Evolutionary conservation across 1,140 invertebrate species (phyloP).

Genomic region (Ridgeia piscesae): DNA sequence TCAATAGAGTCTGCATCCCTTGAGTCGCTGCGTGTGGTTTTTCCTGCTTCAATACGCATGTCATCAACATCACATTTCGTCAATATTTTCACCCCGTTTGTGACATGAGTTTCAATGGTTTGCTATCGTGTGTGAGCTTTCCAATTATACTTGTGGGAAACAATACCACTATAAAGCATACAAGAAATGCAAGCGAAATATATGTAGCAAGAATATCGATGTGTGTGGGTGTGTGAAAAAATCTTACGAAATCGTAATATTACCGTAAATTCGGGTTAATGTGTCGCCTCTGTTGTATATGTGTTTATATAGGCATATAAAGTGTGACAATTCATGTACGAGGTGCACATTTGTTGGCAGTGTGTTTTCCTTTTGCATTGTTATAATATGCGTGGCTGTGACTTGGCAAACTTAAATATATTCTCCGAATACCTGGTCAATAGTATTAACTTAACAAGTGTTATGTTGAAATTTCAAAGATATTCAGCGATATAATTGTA

Average conservation of each 20-base stretch:
- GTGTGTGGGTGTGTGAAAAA: not conserved
- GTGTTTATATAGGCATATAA: not conserved
- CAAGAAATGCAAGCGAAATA: not conserved
- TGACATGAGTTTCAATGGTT: not conserved
- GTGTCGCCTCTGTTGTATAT: not conserved
- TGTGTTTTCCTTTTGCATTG: not conserved
- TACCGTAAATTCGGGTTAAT: too few relatives aligned
- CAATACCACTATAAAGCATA: not conserved
- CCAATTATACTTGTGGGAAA: not conserved
- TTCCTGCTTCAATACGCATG: not conserved
- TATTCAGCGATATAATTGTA: not conserved
- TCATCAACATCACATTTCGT: not conserved
- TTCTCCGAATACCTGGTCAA: not conserved
- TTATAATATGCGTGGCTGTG: slow-evolving; percentile 5
- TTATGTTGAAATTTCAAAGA: not conserved
- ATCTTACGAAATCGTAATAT: not conserved
- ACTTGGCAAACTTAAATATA: not conserved
- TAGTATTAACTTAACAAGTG: not conserved
- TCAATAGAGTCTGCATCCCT: not conserved
- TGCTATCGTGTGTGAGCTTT: not conserved
- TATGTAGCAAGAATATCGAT: not conserved
- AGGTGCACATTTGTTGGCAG: not conserved
- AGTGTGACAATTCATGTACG: not conserved
- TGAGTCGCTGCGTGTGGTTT: not conserved
- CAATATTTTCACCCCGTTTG: not conserved